Base-by-base conservation (phyloP, 2,888 invertebrate species). In the Hirtodrosophila histrioides region DNA sequence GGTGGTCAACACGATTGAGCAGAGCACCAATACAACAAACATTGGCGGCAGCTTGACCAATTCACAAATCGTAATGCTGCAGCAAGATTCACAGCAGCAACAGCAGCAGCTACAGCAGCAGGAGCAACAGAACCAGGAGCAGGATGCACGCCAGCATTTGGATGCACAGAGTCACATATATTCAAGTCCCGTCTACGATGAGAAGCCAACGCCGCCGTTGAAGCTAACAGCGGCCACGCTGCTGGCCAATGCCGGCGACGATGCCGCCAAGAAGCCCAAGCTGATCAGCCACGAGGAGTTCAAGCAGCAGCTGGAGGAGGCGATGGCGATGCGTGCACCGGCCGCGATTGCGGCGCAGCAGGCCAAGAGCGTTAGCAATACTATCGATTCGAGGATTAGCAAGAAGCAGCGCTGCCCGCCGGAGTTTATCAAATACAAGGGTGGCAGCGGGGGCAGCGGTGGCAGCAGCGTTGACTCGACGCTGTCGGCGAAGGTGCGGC, bases 121-220 rank as follows among this genome's bases (percentile, higher is more conserved):
- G 6, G 50, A 56, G 33, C 73, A 56, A 3, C 41, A 39, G 8
- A 39, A 51, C 39, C 35, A 31, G 23, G 65, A 70, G 11, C 75
- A 67, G 45, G 80, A 79, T 48, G 57, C 72, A 12, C 79, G 74
- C 6, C 81, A 75, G 39, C 76, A 73, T 8, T 57, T 74, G 49
- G 91, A 91, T 75, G 82, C 86, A 57, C 91, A 91, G 67, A 91
- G 89, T 88, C 91, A 91, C 63, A 91, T 91, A 45, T 91, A 91
- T 66, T 91, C 91, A 49, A 91, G 90, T 88, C 91, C 92, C 33
- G 91, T 91, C 7, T 90, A 91, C 45, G 88, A 86, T 77, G 85
- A 90, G 67, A 89, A 83, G 66, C 90, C 89, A 7, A 48, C 65
- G 45, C 67, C 67, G 35, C 71, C 86, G 0, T 33, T 90, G 17